Percentiles rank a stretch among this genome's conserved stretches.
Conservation (phyloP, 2,113 vertebrate genomes). For the Hippoglossus stenolepis region DNA sequence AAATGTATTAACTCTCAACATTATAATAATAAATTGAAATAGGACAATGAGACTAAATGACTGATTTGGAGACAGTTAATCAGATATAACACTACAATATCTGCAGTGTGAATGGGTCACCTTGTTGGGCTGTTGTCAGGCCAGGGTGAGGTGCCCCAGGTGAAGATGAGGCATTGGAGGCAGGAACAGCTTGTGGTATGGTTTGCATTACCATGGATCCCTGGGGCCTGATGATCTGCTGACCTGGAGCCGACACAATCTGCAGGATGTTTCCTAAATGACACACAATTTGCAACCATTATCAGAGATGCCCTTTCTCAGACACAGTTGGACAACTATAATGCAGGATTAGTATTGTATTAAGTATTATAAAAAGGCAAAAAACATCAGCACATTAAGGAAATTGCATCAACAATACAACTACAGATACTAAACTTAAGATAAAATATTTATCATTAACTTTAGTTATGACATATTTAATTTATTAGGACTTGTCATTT, state of each 20-base stretch:
- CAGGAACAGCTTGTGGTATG: conserved; percentile 81
- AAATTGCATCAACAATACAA: background rate
- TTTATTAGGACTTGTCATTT: background rate
- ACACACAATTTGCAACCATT: conserved; percentile 21
- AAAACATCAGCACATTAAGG: background rate
- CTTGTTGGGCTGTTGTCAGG: conserved; percentile 82
- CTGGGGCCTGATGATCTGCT: conserved; percentile 88
- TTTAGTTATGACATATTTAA: too few relatives aligned
- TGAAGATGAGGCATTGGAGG: conserved; percentile 83
- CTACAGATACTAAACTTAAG: background rate
- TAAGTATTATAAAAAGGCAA: background rate
- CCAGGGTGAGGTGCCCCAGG: conserved; percentile 81
- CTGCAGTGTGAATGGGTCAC: conserved; percentile 61
- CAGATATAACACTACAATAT: background rate
- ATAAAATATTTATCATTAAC: background rate
- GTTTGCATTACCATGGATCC: conserved; percentile 90
- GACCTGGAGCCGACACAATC: conserved; percentile 91
- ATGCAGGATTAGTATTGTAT: too few relatives aligned
- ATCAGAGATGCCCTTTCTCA: background rate
- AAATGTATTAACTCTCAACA: background rate
- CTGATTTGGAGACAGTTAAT: background rate
- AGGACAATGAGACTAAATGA: background rate
- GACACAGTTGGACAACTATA: background rate
- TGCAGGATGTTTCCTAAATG: conserved; percentile 91
- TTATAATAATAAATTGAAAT: background rate